A percentile compares a stretch with the other conserved stretches of the same genome.
Conservation (phyloP, 2,113 vertebrate genomes). For the Terrapene triunguis region DNA sequence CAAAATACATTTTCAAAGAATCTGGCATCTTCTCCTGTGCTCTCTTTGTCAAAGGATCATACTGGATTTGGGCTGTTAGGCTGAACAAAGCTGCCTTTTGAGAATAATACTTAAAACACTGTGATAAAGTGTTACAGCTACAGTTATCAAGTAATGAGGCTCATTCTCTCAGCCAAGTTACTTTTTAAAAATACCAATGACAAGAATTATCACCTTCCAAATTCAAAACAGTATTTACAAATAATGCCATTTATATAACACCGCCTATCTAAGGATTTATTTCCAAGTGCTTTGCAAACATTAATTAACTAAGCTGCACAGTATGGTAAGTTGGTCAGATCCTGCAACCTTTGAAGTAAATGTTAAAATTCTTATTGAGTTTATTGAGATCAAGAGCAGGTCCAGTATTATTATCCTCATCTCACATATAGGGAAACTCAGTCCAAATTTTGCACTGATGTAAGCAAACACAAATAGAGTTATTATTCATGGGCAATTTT, state of each 20-base stretch:
- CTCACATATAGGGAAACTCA: background rate
- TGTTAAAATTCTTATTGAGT: background rate
- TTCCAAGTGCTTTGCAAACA: background rate
- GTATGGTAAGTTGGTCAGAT: background rate
- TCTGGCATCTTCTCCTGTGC: background rate
- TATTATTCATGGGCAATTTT: background rate
- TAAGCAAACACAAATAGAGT: rapidly evolving
- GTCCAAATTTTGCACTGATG: background rate
- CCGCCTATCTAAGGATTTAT: background rate
- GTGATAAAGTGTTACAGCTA: background rate
- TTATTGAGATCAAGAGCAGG: background rate
- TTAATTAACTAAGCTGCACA: background rate
- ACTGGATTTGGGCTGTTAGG: background rate
- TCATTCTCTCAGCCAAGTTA: background rate
- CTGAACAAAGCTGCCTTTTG: background rate
- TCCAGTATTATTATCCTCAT: background rate
- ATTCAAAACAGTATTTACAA: background rate
- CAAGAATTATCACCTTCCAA: background rate
- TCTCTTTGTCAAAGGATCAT: background rate
- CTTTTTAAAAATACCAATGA: background rate
- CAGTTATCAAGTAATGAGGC: background rate
- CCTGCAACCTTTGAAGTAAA: background rate
- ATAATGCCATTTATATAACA: background rate
- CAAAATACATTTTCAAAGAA: background rate
- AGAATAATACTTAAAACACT: background rate